phyloP scores from a whole-genome alignment of 2,888 invertebrate species.

The Drosophila nigritarsus region DNA sequence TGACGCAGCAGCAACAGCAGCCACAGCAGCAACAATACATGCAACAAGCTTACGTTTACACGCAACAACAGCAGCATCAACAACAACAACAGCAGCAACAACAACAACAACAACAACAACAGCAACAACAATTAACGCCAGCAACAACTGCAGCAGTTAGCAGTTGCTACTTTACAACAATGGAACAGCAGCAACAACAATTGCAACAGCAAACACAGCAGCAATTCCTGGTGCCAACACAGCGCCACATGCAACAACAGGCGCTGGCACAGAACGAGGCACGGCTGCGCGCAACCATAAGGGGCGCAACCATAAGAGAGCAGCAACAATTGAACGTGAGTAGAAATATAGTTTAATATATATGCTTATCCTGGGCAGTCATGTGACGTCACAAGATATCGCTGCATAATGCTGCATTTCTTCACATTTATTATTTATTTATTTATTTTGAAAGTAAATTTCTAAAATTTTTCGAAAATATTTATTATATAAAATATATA shows the following conservation, averaged over 20 bases:
- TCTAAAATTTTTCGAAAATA: background rate
- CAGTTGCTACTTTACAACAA: constrained; percentile 47
- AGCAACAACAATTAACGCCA: constrained; percentile 50
- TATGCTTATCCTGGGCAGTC: background rate
- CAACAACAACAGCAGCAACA: constrained; percentile 44
- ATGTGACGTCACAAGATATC: background rate
- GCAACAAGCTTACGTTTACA: constrained; percentile 38
- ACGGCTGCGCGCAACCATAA: constrained; percentile 22
- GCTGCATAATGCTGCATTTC: background rate
- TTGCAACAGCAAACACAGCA: constrained; percentile 46
- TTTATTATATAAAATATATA: background rate
- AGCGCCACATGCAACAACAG: constrained; percentile 49
- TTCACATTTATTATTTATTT: background rate
- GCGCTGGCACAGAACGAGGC: constrained; percentile 49
- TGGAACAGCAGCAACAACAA: constrained; percentile 45
- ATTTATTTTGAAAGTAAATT: background rate
- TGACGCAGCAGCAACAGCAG: constrained; percentile 60
- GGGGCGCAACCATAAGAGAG: background rate
- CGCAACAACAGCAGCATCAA: constrained; percentile 54
- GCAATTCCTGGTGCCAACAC: constrained; percentile 45
- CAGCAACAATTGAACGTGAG: constrained; percentile 38
- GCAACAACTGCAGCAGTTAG: constrained; percentile 49
- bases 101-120: constrained; percentile 43
- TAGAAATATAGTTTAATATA: background rate
- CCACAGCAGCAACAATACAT: constrained; percentile 52